phyloP scores from a whole-genome alignment of 2,797 vertebrate genomes.

The Melanotaenia trifasciata region DNA sequence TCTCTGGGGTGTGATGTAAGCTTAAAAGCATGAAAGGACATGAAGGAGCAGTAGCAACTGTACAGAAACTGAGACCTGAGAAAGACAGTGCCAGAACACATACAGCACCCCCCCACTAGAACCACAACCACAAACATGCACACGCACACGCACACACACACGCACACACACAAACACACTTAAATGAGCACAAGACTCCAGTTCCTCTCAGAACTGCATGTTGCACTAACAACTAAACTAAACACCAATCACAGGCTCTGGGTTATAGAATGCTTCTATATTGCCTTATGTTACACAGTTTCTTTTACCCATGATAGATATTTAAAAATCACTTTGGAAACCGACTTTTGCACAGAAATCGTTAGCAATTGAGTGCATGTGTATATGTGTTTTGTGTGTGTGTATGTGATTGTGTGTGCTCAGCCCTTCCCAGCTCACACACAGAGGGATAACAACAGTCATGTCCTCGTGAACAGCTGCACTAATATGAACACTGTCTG shows the following conservation, averaged over 20 bases:
- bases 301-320: background rate
- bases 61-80: slow-evolving; percentile 79
- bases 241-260: background rate
- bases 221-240: background rate
- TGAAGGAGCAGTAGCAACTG: slow-evolving; percentile 85
- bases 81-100: slow-evolving; percentile 50
- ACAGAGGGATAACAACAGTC: slow-evolving; percentile 82
- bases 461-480: slow-evolving; percentile 82
- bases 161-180: slow-evolving; percentile 14
- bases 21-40: slow-evolving; percentile 81
- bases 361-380: slow-evolving; percentile 44
- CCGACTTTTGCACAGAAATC: background rate
- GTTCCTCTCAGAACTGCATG: background rate
- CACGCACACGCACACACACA: slow-evolving; percentile 9
- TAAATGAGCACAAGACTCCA: slow-evolving; percentile 3
- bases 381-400: slow-evolving; percentile 39
- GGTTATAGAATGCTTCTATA: background rate
- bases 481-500: slow-evolving; percentile 78
- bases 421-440: slow-evolving; percentile 72
- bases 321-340: no score
- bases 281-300: background rate
- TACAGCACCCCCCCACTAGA: slow-evolving; percentile 11
- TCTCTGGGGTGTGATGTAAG: slow-evolving; percentile 84
- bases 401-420: slow-evolving; percentile 45
- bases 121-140: slow-evolving; percentile 9